Evolutionary conservation across 1,140 invertebrate genomes (phyloP), one percentile per base, ranked within the genome.

Genomic region (Drosophila ambigua): DNA sequence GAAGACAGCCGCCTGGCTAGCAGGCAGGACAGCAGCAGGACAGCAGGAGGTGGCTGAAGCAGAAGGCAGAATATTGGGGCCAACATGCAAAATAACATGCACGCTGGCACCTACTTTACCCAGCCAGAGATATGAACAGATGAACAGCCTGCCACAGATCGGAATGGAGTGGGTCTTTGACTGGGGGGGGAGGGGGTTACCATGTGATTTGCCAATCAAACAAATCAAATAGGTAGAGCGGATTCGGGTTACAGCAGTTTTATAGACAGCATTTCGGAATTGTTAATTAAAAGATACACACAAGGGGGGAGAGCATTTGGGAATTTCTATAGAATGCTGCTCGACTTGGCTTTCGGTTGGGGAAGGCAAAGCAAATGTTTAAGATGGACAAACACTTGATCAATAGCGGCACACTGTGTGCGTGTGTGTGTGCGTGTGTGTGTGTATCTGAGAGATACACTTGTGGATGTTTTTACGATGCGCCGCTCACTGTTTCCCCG

Each of bases 51-150:
- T n/a, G 58, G 15, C 39, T 23, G 28, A 23, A 46, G 15, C 23
- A 24, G 39, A 13, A 41, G 39, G 46, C 4, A 24, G 35, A 35
- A 26, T 54, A 81, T 67, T 64, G 63, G 64, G 78, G 49, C 45
- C 44, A 67, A 69, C 60, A 72, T 77, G 77, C 65, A 63, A 75
- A 74, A 87, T 60, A 88, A 88, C 82, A 88, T 82, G 74, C 78
- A 78, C 76, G 55, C 83, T 87, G 75, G 82, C 82, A 85, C 82
- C 82, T 85, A 78, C 57, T 66, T 63, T 51, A 58, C 58, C 69
- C 65, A 62, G 66, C 45, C 44, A 11, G 39, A 73, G 81, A 80
- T 68, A 80, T 68, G 76, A 79, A 76, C 62, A 61, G 71, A 72
- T 73, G 54, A 13, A n/a, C 44, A 31, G 24, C 16, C 39, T 31